Percentiles rank a stretch among this genome's conserved stretches.
Evolutionary conservation across 2,888 invertebrate genomes (phyloP).

Genomic region (Hemithea aestivaria): DNA sequence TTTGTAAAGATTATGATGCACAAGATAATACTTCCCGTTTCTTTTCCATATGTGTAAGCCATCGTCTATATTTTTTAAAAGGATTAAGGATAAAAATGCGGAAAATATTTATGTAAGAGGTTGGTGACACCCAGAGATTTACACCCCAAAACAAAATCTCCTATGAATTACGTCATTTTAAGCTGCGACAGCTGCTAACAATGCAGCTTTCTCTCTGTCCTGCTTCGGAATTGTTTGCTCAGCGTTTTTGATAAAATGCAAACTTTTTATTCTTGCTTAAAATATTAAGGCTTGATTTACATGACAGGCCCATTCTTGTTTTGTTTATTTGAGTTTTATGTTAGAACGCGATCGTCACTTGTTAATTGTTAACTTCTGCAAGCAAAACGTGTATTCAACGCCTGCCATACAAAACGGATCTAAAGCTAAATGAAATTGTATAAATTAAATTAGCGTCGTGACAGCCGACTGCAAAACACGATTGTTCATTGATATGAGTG

Average conservation of each 20-base stretch:
- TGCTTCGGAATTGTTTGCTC: slow-evolving; percentile 32
- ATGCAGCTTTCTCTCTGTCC: slow-evolving; percentile 56
- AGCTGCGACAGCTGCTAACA: slow-evolving; percentile 60
- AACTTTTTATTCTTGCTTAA: slow-evolving; percentile 1
- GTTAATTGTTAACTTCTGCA: too few relatives aligned
- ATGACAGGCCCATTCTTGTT: too few relatives aligned
- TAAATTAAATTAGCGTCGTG: slow-evolving; percentile 8
- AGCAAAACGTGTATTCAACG: too few relatives aligned
- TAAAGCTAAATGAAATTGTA: too few relatives aligned
- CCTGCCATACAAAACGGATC: too few relatives aligned
- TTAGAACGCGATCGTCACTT: too few relatives aligned
- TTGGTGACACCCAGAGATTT: slow-evolving; percentile 55
- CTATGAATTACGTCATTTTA: slow-evolving; percentile 60
- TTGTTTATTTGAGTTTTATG: too few relatives aligned
- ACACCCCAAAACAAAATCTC: slow-evolving; percentile 54
- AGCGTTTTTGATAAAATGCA: slow-evolving; percentile 12
- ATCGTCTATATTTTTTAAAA: slow-evolving; percentile 29
- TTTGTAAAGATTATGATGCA: too few relatives aligned
- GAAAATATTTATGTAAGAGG: slow-evolving; percentile 37
- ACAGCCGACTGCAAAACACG: slow-evolving; percentile 11
- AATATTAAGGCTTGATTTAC: too few relatives aligned
- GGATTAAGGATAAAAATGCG: slow-evolving; percentile 35
- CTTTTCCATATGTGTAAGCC: slow-evolving; percentile 18
- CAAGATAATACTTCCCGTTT: too few relatives aligned
- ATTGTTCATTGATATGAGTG: slow-evolving; percentile 26